Conservation (phyloP, 2,888 invertebrate genomes). For the Agelastica alni region DNA sequence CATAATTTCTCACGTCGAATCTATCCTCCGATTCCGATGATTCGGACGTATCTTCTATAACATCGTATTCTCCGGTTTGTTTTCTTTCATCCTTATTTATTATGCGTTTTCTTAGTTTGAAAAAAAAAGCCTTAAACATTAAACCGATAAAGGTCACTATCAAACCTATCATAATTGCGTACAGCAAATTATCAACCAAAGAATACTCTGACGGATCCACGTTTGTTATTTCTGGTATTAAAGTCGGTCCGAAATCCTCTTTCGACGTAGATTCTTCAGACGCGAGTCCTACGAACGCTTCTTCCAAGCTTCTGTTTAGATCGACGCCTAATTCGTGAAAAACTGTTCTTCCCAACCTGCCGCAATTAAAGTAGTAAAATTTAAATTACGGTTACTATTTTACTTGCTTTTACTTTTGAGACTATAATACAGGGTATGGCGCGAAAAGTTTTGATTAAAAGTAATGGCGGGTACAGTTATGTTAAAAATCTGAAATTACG, state of each 20-base stretch:
- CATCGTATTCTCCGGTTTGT: constrained; percentile 32
- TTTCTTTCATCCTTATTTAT: constrained; percentile 26
- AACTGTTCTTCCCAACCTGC: constrained; percentile 58
- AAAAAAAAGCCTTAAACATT: constrained; percentile 24
- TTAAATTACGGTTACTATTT: too few species aligned
- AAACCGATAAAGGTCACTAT: constrained; percentile 28
- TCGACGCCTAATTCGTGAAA: constrained; percentile 62
- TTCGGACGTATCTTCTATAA: constrained; percentile 35
- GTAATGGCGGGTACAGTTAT: too few species aligned
- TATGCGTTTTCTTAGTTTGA: constrained; percentile 22
- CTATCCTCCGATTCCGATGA: constrained; percentile 47
- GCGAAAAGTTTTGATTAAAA: too few species aligned
- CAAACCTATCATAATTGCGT: constrained; percentile 32
- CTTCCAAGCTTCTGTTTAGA: constrained; percentile 45
- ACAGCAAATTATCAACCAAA: constrained; percentile 45
- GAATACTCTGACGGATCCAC: constrained; percentile 45
- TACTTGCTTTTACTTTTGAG: too few species aligned
- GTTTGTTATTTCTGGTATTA: constrained; percentile 36
- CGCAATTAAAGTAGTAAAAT: too few species aligned
- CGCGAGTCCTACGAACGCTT: constrained; percentile 43
- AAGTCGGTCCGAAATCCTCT: constrained; percentile 28
- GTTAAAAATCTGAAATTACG: too few species aligned
- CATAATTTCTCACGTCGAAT: constrained; percentile 42
- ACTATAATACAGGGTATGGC: too few species aligned
- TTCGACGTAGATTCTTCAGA: constrained; percentile 21